These are phyloP conservation scores for Napeogenes inachia DNA, from an alignment of 2,888 invertebrate genomes.

Conservation along the genomic window DNA sequence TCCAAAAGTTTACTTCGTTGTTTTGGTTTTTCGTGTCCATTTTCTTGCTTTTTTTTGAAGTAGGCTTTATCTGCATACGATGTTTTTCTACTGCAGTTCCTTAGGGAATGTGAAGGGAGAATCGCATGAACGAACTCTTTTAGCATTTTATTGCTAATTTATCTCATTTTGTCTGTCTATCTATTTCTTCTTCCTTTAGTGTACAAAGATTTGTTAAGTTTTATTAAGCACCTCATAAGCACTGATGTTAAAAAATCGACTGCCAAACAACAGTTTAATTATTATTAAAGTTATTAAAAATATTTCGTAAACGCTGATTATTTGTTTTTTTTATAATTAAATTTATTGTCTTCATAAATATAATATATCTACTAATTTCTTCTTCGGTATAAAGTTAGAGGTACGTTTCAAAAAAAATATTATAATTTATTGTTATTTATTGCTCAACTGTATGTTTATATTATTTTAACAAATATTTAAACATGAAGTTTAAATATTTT, in stretches of 20 bases:
- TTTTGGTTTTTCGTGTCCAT: slow-evolving; percentile 28
- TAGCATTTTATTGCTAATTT: slow-evolving; percentile 62
- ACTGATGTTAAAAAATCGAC: slow-evolving; percentile 13
- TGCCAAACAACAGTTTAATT: background rate
- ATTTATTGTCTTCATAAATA: too few relatives aligned
- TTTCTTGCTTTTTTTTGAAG: slow-evolving; percentile 47
- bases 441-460: too few relatives aligned
- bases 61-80: slow-evolving; percentile 46
- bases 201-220: background rate
- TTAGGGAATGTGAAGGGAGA: slow-evolving; percentile 49
- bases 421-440: too few relatives aligned
- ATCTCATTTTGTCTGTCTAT: slow-evolving; percentile 54
- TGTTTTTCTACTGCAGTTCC: slow-evolving; percentile 44
- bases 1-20: slow-evolving; percentile 52
- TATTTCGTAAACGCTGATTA: background rate
- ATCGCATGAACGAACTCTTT: slow-evolving; percentile 68
- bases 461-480: too few relatives aligned
- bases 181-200: slow-evolving; percentile 35
- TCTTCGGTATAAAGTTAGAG: too few relatives aligned
- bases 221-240: slow-evolving; percentile 9
- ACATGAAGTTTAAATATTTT: too few relatives aligned
- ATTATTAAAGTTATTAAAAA: background rate
- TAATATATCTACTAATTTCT: too few relatives aligned
- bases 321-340: too few relatives aligned
- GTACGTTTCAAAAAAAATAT: too few relatives aligned